Base-by-base conservation (phyloP, 2,888 invertebrate species). In the Cetonia aurata region DNA sequence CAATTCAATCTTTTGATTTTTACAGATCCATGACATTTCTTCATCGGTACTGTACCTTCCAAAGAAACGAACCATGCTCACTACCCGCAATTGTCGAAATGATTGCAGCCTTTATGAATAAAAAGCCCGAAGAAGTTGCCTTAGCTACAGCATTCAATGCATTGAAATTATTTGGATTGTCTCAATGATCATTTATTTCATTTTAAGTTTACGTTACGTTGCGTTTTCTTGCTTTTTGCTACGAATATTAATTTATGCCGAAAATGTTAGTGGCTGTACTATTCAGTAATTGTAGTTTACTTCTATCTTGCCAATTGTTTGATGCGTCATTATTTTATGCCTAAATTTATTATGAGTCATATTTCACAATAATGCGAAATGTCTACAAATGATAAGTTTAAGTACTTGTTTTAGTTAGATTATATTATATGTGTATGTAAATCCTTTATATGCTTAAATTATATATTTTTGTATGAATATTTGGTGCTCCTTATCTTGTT, bases 41-140 rank as follows among this genome's bases (percentile, higher is more conserved):
- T 79, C 92, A 94, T 82, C 90, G 96, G 76, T 96, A 96, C 86
- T 96, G 96, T 86, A 96, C 96, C 74, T 97, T 97, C 87, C 96
- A 97, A 86, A 90, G 98, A 77, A 98, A 98, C 85, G 98, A 98
- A 86, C 98, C 98, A 0, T 97, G 97, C 85, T 94, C 96, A 53
- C 86, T 98, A 76, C 96, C 97, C 9, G 95, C 95, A 52, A 92
- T 96, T 66, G 94, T 96, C 55, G 98, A 98, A 85, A 91, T 98
- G 89, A 92, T 96, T 75, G 96, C 96, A n/a, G 96, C 95, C 17
- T 95, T 96, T 84, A 92, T 96, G 87, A 90, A 90, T 66, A 92
- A 92, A 82, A 91, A 91, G 52, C 95, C 96, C 0, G 96, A 96
- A 82, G 96, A 96, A 82, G 93, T 96, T 12, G 96, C 96, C 0